Conservation (phyloP, 2,797 vertebrate genomes). For the Anguilla obscura region DNA sequence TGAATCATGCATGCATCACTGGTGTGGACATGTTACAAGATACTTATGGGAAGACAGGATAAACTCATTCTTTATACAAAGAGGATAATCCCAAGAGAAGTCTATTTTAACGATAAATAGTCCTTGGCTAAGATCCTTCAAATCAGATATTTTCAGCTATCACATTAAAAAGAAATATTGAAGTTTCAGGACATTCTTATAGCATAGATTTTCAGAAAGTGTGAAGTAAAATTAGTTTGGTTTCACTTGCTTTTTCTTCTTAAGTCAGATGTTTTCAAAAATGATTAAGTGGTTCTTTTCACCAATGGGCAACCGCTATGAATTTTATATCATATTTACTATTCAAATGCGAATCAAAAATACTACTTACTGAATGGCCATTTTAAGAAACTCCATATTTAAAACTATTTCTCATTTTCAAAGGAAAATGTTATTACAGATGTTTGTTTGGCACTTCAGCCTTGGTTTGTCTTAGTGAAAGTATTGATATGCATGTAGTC, state of each 20-base stretch:
- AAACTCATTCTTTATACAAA: neutral
- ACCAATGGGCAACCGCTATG: neutral
- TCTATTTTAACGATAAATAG: conserved; percentile 11
- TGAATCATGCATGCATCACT: neutral
- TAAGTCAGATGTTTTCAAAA: neutral
- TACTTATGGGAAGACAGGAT: neutral
- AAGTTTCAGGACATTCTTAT: neutral
- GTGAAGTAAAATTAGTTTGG: neutral
- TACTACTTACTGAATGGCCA: neutral
- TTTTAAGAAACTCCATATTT: neutral
- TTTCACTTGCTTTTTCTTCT: neutral
- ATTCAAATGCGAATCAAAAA: conserved; percentile 1
- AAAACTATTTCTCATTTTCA: neutral
- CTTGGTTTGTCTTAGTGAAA: neutral
- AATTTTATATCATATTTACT: neutral
- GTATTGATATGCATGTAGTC: neutral
- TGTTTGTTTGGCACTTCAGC: neutral
- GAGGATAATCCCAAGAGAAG: neutral
- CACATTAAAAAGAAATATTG: neutral
- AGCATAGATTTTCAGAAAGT: neutral
- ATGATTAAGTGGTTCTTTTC: neutral
- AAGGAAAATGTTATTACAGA: neutral
- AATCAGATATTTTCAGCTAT: neutral
- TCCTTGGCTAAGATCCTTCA: neutral
- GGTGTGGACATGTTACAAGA: neutral